Evolutionary conservation across 2,888 invertebrate genomes (phyloP), one percentile per base, ranked within the genome.

Genomic region (Mythimna lalbum): DNA sequence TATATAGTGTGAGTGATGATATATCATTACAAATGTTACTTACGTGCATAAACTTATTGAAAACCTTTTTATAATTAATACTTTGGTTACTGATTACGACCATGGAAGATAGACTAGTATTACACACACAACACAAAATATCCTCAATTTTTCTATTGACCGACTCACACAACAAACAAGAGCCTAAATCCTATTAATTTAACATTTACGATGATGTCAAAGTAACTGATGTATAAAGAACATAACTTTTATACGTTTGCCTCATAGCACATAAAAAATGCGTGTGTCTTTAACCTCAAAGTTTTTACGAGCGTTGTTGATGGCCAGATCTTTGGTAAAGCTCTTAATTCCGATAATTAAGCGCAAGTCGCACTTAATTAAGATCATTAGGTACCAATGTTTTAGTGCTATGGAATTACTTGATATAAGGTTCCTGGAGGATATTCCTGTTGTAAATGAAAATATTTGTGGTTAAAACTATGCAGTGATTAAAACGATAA

Each of bases 221-320:
- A 69, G 65, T 66, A 56, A 79, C 61, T 59, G 52, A 69, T 23
- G 62, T 65, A 74, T 79, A 74, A 65, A 31, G 62, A 39, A 79
- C 59, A 75, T 75, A 78, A 74, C 69, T 78, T 78, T 75, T 79
- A 78, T 69, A 64, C 56, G 36, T 79, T 69, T 60, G 64, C 50
- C 63, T 21, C 61, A 65, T 50, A 47, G 64, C 31, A 59, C 53
- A 69, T 74, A 79, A 79, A 78, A 74, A 61, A 61, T 50, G n/a
- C 27, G 64, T 55, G 60, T 67, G n/a, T 56, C 53, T 75, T 76
- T 67, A 77, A 74, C 78, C 67, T 72, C 62, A 63, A 72, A 67
- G 43, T 69, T 79, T 80, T 83, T 76, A 82, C 64, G 73, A 65
- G 66, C 47, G 3, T n/a, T 62, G 69, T 79, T 82, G 69, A 76